phyloP scores from a whole-genome alignment of 2,113 vertebrate genomes.

The Turnix velox region DNA sequence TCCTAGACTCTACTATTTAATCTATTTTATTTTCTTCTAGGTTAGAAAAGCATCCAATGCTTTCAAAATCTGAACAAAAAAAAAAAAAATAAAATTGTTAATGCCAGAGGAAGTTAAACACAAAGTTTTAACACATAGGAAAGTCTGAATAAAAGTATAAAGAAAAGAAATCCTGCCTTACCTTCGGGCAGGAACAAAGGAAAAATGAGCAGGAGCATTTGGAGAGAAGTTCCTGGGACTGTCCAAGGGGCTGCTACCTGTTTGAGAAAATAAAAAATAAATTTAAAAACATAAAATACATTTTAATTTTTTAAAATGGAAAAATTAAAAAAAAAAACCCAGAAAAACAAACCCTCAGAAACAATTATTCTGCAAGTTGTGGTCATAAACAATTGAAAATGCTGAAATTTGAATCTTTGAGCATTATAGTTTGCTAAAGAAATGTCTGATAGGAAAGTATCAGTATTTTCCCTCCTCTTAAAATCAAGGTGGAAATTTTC shows the following conservation, averaged over 20 bases:
- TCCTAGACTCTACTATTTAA: background rate
- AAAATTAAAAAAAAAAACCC: background rate
- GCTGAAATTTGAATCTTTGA: background rate
- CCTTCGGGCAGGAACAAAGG: slow-evolving; percentile 94
- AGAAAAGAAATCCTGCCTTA: slow-evolving; percentile 64
- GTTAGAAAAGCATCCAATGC: background rate
- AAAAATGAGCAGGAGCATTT: slow-evolving; percentile 95
- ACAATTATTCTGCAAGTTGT: background rate
- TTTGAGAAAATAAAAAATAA: slow-evolving; percentile 1
- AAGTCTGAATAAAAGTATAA: background rate
- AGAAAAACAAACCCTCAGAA: background rate
- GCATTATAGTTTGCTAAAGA: background rate
- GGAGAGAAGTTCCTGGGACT: slow-evolving; percentile 98
- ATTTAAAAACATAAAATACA: too few relatives aligned
- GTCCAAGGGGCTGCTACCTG: slow-evolving; percentile 95
- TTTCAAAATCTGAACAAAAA: background rate
- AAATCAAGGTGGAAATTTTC: background rate
- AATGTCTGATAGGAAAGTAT: background rate
- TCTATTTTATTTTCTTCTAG: background rate
- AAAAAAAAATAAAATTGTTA: background rate
- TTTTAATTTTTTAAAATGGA: too few relatives aligned
- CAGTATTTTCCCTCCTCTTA: background rate
- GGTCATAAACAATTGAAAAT: background rate
- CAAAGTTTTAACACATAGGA: background rate
- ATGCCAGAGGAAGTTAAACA: background rate